Evolutionary conservation across 2,888 invertebrate genomes (phyloP).

Genomic region (Orthosia gothica): DNA sequence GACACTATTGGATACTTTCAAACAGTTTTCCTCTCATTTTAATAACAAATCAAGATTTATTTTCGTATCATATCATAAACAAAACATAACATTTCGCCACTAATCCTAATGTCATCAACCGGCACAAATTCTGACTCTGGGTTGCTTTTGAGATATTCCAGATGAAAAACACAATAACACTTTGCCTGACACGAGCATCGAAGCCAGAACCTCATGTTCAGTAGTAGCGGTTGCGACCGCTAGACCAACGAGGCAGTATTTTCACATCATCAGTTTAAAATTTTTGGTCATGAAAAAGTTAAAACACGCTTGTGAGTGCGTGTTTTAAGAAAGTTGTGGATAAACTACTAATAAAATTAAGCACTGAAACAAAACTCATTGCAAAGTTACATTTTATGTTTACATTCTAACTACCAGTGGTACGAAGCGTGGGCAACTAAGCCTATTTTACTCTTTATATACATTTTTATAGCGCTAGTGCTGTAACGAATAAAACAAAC

Average conservation of each 20-base stretch:
- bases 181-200: too few relatives aligned
- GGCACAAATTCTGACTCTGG: too few relatives aligned
- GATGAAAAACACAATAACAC: too few relatives aligned
- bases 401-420: conserved; percentile 50
- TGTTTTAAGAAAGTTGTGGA: too few relatives aligned
- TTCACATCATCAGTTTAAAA: neutral
- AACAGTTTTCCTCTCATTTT: neutral
- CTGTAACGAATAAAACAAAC: conserved; percentile 71
- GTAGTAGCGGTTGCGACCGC: too few relatives aligned
- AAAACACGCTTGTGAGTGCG: conserved; percentile 1
- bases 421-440: conserved; percentile 48
- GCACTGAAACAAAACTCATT: conserved; percentile 42
- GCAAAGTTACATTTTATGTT: conserved; percentile 52
- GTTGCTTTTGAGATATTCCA: too few relatives aligned
- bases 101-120: too few relatives aligned
- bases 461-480: conserved; percentile 58
- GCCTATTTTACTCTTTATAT: conserved; percentile 68
- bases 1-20: neutral
- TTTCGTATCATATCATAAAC: neutral
- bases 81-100: too few relatives aligned
- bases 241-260: too few relatives aligned
- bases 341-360: conserved; percentile 3
- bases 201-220: too few relatives aligned
- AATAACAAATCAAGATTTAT: too few relatives aligned
- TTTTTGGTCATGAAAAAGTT: neutral